A percentile compares a stretch with the other conserved stretches of the same genome.
These are phyloP conservation scores for Diuraphis noxia DNA, from an alignment of 1,140 invertebrate species.

Conservation along the genomic window DNA sequence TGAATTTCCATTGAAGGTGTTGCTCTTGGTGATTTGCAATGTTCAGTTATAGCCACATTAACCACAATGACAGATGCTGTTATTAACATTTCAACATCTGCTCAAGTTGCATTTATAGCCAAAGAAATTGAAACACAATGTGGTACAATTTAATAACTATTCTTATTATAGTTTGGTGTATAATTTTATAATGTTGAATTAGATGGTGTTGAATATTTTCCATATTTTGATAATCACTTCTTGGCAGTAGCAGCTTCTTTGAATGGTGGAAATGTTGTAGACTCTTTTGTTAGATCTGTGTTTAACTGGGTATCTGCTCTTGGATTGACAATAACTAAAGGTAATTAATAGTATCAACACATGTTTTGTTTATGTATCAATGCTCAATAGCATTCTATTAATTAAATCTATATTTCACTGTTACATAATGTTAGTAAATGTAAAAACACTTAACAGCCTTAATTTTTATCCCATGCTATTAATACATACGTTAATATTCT, in stretches of 20 bases:
- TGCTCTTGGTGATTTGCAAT: constrained; percentile 81
- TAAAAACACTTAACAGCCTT: too few species aligned
- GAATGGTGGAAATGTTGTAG: constrained; percentile 85
- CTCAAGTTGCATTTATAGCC: constrained; percentile 75
- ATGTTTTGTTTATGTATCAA: neutral
- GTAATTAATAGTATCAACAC: neutral
- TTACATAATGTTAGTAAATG: too few species aligned
- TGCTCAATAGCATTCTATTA: neutral
- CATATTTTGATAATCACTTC: constrained; percentile 77
- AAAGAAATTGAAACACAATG: constrained; percentile 46
- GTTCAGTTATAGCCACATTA: constrained; percentile 78
- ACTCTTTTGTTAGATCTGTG: constrained; percentile 79
- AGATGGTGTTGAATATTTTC: constrained; percentile 70
- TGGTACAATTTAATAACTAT: constrained; percentile 40
- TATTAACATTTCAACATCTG: constrained; percentile 86
- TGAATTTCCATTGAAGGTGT: constrained; percentile 60
- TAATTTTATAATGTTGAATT: neutral
- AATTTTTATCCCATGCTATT: neutral
- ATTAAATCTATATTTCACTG: too few species aligned
- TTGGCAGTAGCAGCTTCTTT: constrained; percentile 82
- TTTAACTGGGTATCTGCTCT: constrained; percentile 79
- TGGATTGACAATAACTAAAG: constrained; percentile 60
- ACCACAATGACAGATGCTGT: constrained; percentile 72
- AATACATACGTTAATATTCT: neutral
- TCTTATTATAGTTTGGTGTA: neutral